Evolutionary conservation across 1,140 invertebrate genomes (phyloP).

Genomic region (Zelostemma sp.): DNA sequence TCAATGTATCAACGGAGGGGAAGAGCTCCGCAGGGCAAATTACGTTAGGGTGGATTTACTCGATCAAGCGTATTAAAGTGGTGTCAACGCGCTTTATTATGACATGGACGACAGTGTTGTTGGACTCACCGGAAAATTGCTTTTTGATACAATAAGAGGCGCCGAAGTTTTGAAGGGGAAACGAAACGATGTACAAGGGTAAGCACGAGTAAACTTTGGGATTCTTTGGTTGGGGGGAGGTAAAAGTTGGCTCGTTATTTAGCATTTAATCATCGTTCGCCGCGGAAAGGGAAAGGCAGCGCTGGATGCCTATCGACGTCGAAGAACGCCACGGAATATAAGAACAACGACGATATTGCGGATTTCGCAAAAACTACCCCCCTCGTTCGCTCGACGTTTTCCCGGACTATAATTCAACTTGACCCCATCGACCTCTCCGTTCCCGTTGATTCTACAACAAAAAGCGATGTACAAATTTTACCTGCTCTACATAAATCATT

Average conservation of each 20-base stretch:
- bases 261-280: constrained; percentile 49
- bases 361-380: background rate
- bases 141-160: background rate
- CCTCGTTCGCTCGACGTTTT: constrained; percentile 17
- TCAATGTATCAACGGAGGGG: constrained; percentile 2
- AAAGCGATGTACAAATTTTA: constrained; percentile 67
- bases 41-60: constrained; percentile 1
- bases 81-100: constrained; percentile 3
- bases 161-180: background rate
- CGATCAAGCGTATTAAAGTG: constrained; percentile 1
- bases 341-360: constrained; percentile 26
- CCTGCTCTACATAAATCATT: constrained; percentile 64
- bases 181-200: constrained; percentile 1
- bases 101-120: background rate
- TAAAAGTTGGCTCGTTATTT: constrained; percentile 51
- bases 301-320: constrained; percentile 3
- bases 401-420: constrained; percentile 57
- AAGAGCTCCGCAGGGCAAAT: background rate
- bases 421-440: constrained; percentile 24
- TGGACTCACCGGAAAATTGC: background rate
- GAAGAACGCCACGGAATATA: constrained; percentile 15
- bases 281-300: constrained; percentile 17
- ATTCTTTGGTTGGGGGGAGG: constrained; percentile 11
- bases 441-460: constrained; percentile 43
- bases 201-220: constrained; percentile 18